Base-by-base conservation (phyloP, 2,113 vertebrate genomes). In the Phodopus roborovskii region DNA sequence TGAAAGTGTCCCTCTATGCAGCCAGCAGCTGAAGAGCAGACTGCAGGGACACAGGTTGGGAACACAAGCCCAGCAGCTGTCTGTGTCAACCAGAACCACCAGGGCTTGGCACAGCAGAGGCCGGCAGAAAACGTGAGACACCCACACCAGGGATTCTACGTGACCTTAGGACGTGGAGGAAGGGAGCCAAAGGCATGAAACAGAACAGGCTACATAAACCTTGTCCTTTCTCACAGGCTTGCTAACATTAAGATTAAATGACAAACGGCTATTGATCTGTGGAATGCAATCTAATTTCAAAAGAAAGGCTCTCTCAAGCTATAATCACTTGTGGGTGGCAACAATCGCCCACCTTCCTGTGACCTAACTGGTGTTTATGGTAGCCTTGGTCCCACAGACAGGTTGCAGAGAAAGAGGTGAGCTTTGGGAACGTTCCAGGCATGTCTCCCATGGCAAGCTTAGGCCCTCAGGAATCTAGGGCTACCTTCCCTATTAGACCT, bases 401-500 rank as follows among this genome's bases (percentile, higher is more conserved):
- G 10, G 10, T 56, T 0, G 8, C 50, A 19, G 53, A 56, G 11
- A 11, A 2, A 64, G 24, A 26, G 24, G 30, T 5, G 0, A 3
- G 4, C 19, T 20, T 26, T 11, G 56, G 16, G 16, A 9, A 11
- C 10, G 71, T 5, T 0, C 30, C 50, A 66, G 82, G 60, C 10
- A 12, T 48, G 39, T 66, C 15, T 13, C 82, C 9, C 8, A 33
- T 33, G 39, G 39, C 39, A 84, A 60, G 28, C 9, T 16, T 48
- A 45, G 17, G 17, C 20, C 45, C 3, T 7, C 5, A 0, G 10
- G 1, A 0, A 7, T 36, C 42, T 36, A 30, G 42, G 36, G 42
- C 5, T 17, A 36, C 30, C 30, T 48, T 93, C 92, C 96, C 91
- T 93, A 93, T 95, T 79, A 97, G 93, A 96, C 92, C 85, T 97